These are phyloP conservation scores for Salvelinus fontinalis DNA, from an alignment of 2,113 vertebrate genomes.

Conservation along the genomic window DNA sequence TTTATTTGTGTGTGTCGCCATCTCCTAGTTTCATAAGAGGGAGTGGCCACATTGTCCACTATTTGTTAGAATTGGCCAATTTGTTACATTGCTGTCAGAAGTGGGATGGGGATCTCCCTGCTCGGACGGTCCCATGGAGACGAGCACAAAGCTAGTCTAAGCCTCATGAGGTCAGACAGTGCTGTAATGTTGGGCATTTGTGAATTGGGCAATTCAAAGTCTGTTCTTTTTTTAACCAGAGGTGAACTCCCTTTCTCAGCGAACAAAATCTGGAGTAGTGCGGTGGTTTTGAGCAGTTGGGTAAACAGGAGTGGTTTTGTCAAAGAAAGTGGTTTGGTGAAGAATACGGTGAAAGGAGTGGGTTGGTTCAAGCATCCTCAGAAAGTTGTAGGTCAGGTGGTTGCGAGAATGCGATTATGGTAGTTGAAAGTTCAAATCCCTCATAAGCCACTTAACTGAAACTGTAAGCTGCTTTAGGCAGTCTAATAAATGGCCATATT, in stretches of 20 bases:
- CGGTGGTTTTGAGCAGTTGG: too few relatives aligned
- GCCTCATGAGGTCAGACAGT: neutral
- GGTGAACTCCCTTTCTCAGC: neutral
- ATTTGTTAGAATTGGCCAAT: too few relatives aligned
- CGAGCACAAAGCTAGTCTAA: neutral
- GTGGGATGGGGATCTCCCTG: neutral
- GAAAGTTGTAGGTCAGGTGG: too few relatives aligned
- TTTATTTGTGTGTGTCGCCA: too few relatives aligned
- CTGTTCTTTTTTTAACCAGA: neutral
- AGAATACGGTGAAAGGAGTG: too few relatives aligned
- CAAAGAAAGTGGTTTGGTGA: neutral
- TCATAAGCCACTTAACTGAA: too few relatives aligned
- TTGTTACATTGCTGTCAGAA: neutral
- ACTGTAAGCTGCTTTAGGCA: too few relatives aligned
- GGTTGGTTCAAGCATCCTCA: too few relatives aligned
- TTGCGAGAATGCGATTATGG: too few relatives aligned
- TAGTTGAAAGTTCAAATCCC: too few relatives aligned
- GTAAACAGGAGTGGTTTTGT: neutral
- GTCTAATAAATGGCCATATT: too few relatives aligned
- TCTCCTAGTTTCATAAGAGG: too few relatives aligned
- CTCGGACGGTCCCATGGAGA: neutral
- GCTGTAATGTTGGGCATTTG: conserved; percentile 3
- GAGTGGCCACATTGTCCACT: neutral
- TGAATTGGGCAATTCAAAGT: neutral
- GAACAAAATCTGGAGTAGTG: neutral